Evolutionary conservation across 2,888 invertebrate genomes (phyloP).

Genomic region (Drosophila trichaetosa): DNA sequence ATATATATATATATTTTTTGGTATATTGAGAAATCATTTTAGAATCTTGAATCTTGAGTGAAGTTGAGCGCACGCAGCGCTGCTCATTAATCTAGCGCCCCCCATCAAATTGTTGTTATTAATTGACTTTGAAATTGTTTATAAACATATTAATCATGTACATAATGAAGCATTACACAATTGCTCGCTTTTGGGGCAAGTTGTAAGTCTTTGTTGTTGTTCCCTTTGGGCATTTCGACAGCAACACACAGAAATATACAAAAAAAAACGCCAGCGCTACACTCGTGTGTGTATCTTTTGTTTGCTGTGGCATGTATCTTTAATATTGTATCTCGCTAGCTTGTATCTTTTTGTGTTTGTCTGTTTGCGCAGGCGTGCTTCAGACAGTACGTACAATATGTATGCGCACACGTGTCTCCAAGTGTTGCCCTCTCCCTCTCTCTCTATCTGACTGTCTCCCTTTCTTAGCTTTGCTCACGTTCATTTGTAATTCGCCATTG

Average conservation of each 20-base stretch:
- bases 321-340: constrained; percentile 47
- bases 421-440: constrained; percentile 7
- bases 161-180: constrained; percentile 77
- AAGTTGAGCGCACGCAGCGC: constrained; percentile 5
- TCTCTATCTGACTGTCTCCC: constrained; percentile 14
- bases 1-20: background rate
- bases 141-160: constrained; percentile 79
- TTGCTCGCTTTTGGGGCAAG: constrained; percentile 39
- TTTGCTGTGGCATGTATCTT: constrained; percentile 40
- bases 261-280: constrained; percentile 14
- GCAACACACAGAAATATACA: background rate
- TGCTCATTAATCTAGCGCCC: constrained; percentile 61
- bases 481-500: constrained; percentile 60
- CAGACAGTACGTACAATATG: constrained; percentile 22
- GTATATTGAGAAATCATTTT: background rate
- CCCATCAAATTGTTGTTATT: constrained; percentile 48
- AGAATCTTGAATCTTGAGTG: background rate
- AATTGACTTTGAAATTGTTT: constrained; percentile 77
- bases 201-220: constrained; percentile 9
- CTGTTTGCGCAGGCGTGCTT: constrained; percentile 68
- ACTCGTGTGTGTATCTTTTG: constrained; percentile 30
- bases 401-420: constrained; percentile 61
- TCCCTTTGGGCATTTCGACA: constrained; percentile 26
- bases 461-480: constrained; percentile 55
- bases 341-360: constrained; percentile 48